phyloP scores from a whole-genome alignment of 2,888 invertebrate species.

The Pseudoips prasinana region DNA sequence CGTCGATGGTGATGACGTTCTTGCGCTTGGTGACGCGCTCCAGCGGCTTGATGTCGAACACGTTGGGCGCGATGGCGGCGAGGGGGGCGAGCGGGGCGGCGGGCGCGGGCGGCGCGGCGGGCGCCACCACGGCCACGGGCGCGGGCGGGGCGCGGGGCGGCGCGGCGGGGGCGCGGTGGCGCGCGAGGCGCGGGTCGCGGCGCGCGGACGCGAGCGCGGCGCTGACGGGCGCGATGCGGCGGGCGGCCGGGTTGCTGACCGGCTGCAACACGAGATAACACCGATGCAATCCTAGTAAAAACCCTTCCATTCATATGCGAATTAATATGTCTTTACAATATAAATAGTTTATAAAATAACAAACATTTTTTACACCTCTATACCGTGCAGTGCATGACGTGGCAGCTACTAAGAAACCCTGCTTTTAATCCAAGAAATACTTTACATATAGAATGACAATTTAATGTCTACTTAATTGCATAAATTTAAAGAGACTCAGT shows the following conservation, averaged over 20 bases:
- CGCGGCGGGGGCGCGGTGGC: slow-evolving; percentile 11
- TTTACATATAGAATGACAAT: too few relatives aligned
- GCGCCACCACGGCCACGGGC: slow-evolving; percentile 27
- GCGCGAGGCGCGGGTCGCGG: slow-evolving; percentile 49
- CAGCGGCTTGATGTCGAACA: slow-evolving; percentile 75
- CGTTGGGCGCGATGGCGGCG: slow-evolving; percentile 58
- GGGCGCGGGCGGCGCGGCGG: slow-evolving; percentile 37
- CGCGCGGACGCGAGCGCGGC: slow-evolving; percentile 56
- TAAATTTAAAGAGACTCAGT: too few relatives aligned
- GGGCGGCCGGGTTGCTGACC: slow-evolving; percentile 51
- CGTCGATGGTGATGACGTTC: slow-evolving; percentile 75
- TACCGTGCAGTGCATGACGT: too few relatives aligned
- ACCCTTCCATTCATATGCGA: too few relatives aligned
- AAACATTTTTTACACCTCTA: too few relatives aligned
- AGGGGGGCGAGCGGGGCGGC: slow-evolving; percentile 24
- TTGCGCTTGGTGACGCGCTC: slow-evolving; percentile 66
- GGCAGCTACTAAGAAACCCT: too few relatives aligned
- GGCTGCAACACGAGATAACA: slow-evolving; percentile 51
- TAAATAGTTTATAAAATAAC: too few relatives aligned
- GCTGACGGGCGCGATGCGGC: slow-evolving; percentile 67
- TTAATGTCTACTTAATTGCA: too few relatives aligned
- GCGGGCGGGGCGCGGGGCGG: slow-evolving; percentile 22
- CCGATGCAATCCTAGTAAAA: slow-evolving; percentile 8
- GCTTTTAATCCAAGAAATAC: too few relatives aligned
- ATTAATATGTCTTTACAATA: too few relatives aligned